Evolutionary conservation across 35 echinoderm and acorn worm species (phyloP), one percentile per base, ranked within the genome.

Genomic region (Diadema setosum): DNA sequence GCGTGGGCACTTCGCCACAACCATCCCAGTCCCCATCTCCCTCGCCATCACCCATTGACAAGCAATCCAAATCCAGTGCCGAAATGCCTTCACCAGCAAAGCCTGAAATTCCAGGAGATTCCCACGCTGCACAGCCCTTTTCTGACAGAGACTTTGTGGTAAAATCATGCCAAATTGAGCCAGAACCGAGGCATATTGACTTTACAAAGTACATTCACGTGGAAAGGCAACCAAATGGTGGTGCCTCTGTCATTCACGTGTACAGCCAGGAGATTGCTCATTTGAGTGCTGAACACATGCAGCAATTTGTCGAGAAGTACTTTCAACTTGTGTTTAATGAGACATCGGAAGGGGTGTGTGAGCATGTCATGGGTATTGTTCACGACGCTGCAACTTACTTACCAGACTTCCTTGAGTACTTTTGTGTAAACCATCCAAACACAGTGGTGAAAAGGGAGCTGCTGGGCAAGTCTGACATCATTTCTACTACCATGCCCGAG

Each of bases 331-430:
- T 84, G 23, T 99, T 91, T 50, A 82, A 70, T 7, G 96, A 99
- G 65, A 89, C 50, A 31, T 39, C 89, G 17, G 83, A 86, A 17
- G 93, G 96, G 60, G 87, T 99, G 16, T 70, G 87, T 34, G 89
- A 94, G 35, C 86, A 82, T 90, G 96, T 99, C 33, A 95, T 99
- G 96, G 86, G 88, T 32, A 95, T 99, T 33, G 93, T 99, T 29
- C 96, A 99, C 55, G 90, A 90, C 24, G 82, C 93, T 0, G 96
- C 87, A 1, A 70, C 85, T 1, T 89, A 91, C 58, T 42, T 95
- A 16, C 96, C 93, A 39, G 89, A 95, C 8, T 87, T 93, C 21
- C 70, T 99, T 4, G 91, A 84, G 31, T 94, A 94, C 52, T 94
- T 99, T 84, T 67, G 81, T 16, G 43, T 58, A 14, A 61, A 89